Percentiles rank a stretch among this genome's conserved stretches.
Conservation (phyloP, 2,797 vertebrate genomes). For the Aldrovandia affinis region DNA sequence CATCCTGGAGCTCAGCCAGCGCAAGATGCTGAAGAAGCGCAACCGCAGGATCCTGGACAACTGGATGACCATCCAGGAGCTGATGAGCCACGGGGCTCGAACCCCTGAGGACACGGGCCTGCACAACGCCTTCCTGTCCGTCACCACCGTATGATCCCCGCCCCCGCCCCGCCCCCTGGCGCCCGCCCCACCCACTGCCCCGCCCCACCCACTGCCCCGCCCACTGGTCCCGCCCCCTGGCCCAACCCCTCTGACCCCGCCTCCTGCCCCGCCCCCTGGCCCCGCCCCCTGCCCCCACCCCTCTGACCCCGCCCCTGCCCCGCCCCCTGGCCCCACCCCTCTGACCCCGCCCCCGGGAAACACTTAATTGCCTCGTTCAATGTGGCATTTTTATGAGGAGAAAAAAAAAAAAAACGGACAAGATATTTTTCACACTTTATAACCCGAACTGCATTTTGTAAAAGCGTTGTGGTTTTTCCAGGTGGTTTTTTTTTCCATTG, state of each 20-base stretch:
- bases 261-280: not conserved
- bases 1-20: conserved; percentile 97
- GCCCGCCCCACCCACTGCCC: no score
- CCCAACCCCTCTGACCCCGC: conserved; percentile 33
- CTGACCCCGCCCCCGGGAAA: no score
- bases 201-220: conserved; percentile 25
- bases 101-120: conserved; percentile 89
- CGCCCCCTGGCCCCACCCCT: not conserved
- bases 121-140: conserved; percentile 96
- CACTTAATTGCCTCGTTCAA: conserved; percentile 97
- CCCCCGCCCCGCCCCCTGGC: not conserved
- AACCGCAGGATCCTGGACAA: conserved; percentile 99
- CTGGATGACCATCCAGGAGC: conserved; percentile 99
- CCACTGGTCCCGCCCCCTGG: not conserved
- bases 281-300: no score
- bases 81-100: conserved; percentile 95
- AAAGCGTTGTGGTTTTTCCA: conserved; percentile 71
- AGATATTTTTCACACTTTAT: conserved; percentile 94
- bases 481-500: conserved; percentile 54
- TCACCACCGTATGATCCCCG: conserved; percentile 89
- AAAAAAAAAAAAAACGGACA: conserved; percentile 57
- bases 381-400: conserved; percentile 92
- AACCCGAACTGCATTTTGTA: conserved; percentile 87
- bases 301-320: conserved; percentile 33
- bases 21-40: conserved; percentile 98